Base-by-base conservation (phyloP, 2,113 vertebrate species). In the Oostethus manadensis region DNA sequence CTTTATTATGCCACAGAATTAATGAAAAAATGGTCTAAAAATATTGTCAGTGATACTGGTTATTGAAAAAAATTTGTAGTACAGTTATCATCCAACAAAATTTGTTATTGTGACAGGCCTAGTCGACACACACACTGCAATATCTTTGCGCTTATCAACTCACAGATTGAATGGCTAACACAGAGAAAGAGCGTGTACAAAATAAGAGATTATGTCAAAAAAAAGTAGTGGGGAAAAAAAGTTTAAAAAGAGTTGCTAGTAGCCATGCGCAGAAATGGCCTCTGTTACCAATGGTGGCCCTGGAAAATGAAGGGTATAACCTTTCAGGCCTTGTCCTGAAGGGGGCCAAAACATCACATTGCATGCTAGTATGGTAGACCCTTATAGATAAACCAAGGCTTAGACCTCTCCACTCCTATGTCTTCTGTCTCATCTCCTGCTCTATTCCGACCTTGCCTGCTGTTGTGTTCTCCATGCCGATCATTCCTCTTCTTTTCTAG, bases 321-420 rank as follows among this genome's bases (percentile, higher is more conserved):
- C 81, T 74, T 81, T 73, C 75, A 82, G 86, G 84, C 86, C 81
- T 85, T 83, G 77, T 86, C 87, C 86, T 26, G 73, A 79, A 82
- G 80, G 81, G 79, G 79, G 81, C 70, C 10, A 42, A 90, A 93
- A 92, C 91, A 91, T 92, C 92, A 94, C 93, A 94, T 84, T 98
- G 96, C 96, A 98, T 98, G 96, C 93, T 90, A 93, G 93, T 92
- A 92, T 96, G 93, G 62, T 88, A 84, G 83, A 83, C 73, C 83
- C 82, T 80, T 78, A 74, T 85, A 83, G 80, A 82, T 84, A 80
- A 75, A 65, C 83, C 81, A 78, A 76, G 77, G 66, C 79, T 86
- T 14, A 76, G 75, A 84, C 84, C 73, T 88, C 78, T 86, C 77
- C 81, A 55, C 84, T 78, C 74, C 71, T 78, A 67, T 3, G 54